These are phyloP conservation scores for Chondrosia reniformis DNA, from an alignment of 37 sponge, comb jelly and placozoan species.

Conservation along the genomic window DNA sequence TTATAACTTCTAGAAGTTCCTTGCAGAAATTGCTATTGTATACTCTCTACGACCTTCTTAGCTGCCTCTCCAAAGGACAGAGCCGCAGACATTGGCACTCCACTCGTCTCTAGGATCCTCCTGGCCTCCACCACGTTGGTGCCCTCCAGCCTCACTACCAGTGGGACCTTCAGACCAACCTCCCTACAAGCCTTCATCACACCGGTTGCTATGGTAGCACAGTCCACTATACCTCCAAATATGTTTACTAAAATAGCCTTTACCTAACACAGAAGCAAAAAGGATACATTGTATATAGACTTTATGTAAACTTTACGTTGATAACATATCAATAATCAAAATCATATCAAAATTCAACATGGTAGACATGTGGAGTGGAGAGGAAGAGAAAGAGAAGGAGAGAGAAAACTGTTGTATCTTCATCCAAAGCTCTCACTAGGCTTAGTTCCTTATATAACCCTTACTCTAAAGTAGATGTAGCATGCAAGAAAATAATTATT, in stretches of 20 bases:
- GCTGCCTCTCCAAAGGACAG: slow-evolving; percentile 84
- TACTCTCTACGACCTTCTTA: slow-evolving; percentile 58
- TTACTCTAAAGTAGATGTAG: too few relatives aligned
- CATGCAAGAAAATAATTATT: too few relatives aligned
- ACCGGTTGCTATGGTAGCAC: slow-evolving; percentile 90
- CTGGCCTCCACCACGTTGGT: slow-evolving; percentile 84
- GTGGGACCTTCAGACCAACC: slow-evolving; percentile 71
- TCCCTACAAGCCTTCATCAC: slow-evolving; percentile 83
- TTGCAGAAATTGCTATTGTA: slow-evolving; percentile 7
- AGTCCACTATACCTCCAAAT: slow-evolving; percentile 98
- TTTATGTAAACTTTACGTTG: too few relatives aligned
- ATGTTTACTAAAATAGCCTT: slow-evolving; percentile 96
- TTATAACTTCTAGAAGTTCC: too few relatives aligned
- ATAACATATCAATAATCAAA: too few relatives aligned
- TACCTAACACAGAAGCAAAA: slow-evolving; percentile 54
- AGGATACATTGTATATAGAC: too few relatives aligned
- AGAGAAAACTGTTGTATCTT: too few relatives aligned
- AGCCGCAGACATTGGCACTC: slow-evolving; percentile 73
- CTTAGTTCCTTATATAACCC: too few relatives aligned
- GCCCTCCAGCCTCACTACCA: slow-evolving; percentile 95
- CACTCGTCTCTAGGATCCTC: slow-evolving; percentile 74
- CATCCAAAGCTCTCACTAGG: too few relatives aligned
- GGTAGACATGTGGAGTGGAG: not conserved
- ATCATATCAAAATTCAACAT: not conserved
- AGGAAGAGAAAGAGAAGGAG: too few relatives aligned